These are phyloP conservation scores for Plectus sambesii DNA, from an alignment of 1,140 invertebrate species.

Conservation along the genomic window DNA sequence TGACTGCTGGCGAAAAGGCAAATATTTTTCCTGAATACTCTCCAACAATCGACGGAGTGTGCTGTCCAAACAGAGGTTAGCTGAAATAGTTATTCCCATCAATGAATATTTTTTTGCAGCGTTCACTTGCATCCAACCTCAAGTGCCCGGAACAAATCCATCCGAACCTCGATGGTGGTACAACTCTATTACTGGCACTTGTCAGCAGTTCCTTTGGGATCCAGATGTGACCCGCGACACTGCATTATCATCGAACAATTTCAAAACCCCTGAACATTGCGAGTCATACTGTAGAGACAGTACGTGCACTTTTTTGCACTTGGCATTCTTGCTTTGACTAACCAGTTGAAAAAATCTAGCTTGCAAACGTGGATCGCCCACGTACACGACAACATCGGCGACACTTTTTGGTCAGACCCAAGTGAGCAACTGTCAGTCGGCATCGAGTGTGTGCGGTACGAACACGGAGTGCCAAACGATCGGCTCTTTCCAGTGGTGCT, in stretches of 20 bases:
- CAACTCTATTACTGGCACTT: conserved; percentile 42
- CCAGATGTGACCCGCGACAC: conserved; percentile 42
- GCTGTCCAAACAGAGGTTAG: no score
- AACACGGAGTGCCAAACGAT: conserved; percentile 44
- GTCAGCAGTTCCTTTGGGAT: conserved; percentile 45
- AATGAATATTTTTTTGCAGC: no score
- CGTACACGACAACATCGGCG: conserved; percentile 37
- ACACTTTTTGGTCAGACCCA: conserved; percentile 34
- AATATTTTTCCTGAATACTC: no score
- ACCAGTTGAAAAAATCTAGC: conserved; percentile 27
- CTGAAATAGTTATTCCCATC: no score
- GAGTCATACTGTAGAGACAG: conserved; percentile 44
- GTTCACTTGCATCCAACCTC: conserved; percentile 44
- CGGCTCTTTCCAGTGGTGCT: conserved; percentile 43
- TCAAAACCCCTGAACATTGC: conserved; percentile 42
- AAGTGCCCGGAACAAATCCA: conserved; percentile 34
- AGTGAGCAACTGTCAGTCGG: conserved; percentile 40
- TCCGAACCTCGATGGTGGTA: conserved; percentile 23
- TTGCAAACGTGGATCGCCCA: conserved; percentile 42
- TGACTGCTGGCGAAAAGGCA: no score
- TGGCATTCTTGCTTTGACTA: no score
- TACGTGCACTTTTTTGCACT: no score
- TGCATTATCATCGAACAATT: conserved; percentile 45
- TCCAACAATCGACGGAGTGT: no score
- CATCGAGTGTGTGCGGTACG: conserved; percentile 32